Evolutionary conservation across 2,888 invertebrate species (phyloP), one percentile per base, ranked within the genome.

Genomic region (Agelastica alni): DNA sequence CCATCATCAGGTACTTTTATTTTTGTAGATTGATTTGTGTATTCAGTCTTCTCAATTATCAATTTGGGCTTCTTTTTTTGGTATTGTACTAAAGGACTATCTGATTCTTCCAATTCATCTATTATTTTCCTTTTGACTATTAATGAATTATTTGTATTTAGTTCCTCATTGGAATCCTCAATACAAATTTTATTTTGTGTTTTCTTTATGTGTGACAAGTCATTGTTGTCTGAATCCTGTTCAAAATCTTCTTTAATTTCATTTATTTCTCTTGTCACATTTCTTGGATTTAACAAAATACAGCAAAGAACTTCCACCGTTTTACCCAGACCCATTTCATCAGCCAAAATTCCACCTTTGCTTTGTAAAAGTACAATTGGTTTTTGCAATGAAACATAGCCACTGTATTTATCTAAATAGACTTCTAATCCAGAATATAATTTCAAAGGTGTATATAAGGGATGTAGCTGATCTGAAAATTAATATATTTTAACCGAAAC

Each of bases 311-410:
- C 81, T 75, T 91, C 89, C 0, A 91, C 85, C 0, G 90, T 91
- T 78, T 91, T 91, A 0, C 91, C 91, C 16, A 91, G 76, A 0
- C 91, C 90, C 89, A 90, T 90, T 76, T 90, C 89, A 73, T 91
- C 90, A 1, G 88, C 89, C 39, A 91, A 75, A 58, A 91, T 88
- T 1, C 89, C 89, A 9, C 89, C 88, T 1, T 79, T 81, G 53
- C 58, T 61, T 6, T 54, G 44, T 2, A 44, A 32, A n/a, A 53
- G 7, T 2, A 71, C 61, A 2, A 71, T 31, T 1, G 81, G 81
- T 47, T 72, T 72, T 26, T 70, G 66, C 30, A 61, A 58, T 6
- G 76, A 70, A 22, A 81, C 59, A 56, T 75, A 71, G 12, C 82
- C 82, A 4, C 75, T 74, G 65, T 75, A 77, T 68, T 75, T 78